Evolutionary conservation across 2,888 invertebrate species (phyloP).

Genomic region (Acanthosoma haemorrhoidale): DNA sequence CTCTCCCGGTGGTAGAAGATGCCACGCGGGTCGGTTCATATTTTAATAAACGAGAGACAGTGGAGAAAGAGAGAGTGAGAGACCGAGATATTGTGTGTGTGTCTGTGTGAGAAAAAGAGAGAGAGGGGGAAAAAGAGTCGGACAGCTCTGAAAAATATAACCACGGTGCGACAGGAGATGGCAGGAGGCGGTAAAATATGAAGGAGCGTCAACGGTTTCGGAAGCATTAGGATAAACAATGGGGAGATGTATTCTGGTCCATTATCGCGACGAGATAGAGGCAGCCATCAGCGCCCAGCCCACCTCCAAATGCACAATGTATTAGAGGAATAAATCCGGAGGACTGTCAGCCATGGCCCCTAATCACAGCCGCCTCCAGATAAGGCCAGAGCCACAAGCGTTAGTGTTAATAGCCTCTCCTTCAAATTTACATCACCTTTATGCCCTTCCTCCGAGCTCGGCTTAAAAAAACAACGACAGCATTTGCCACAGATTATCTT

Average conservation of each 20-base stretch:
- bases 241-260: constrained; percentile 5
- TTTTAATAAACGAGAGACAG: too few relatives aligned
- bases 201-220: not conserved
- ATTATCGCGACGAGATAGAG: not conserved
- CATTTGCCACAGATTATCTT: too few relatives aligned
- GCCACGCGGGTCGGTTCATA: too few relatives aligned
- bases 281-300: too few relatives aligned
- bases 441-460: not conserved
- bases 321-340: not conserved
- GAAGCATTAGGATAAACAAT: constrained; percentile 9
- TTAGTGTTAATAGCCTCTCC: not conserved
- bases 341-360: not conserved
- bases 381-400: not conserved
- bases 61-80: too few relatives aligned
- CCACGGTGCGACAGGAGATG: not conserved
- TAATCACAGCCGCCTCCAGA: not conserved
- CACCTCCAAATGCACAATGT: not conserved
- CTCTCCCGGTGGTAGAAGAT: too few relatives aligned
- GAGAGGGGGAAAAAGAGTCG: not conserved
- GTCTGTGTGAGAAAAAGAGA: too few relatives aligned
- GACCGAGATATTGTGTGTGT: too few relatives aligned
- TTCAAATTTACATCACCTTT: not conserved
- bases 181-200: not conserved
- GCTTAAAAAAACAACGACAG: not conserved
- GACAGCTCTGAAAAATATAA: too few relatives aligned